These are phyloP conservation scores for Sylvilagus bachmani DNA, from an alignment of 2,113 vertebrate species.

Conservation along the genomic window DNA sequence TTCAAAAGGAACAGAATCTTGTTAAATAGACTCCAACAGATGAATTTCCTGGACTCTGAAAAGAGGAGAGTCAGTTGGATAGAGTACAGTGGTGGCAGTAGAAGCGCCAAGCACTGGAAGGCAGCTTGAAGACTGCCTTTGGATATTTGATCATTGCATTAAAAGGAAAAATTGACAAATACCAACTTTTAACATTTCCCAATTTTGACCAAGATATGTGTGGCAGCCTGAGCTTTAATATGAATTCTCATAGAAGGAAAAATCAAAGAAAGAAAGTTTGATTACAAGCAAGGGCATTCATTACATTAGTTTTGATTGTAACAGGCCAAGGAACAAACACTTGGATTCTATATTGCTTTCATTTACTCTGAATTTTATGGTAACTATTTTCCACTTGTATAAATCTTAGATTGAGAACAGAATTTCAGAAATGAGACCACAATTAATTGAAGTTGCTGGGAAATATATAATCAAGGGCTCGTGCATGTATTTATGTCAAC, in stretches of 20 bases:
- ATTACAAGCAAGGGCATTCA: constrained; percentile 25
- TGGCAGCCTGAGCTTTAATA: constrained; percentile 25
- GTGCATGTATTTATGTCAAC: constrained; percentile 75
- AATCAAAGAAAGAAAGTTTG: constrained; percentile 33
- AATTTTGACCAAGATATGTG: constrained; percentile 44
- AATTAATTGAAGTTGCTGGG: constrained; percentile 68
- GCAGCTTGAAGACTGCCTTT: constrained; percentile 5
- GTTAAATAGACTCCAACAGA: background rate
- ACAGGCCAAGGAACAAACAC: constrained; percentile 17
- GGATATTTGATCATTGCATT: background rate
- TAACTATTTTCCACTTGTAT: constrained; percentile 59
- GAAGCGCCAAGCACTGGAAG: background rate
- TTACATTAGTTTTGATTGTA: constrained; percentile 1
- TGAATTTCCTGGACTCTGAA: background rate
- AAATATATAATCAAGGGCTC: constrained; percentile 64
- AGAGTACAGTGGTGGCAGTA: fast-evolving
- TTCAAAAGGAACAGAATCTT: background rate
- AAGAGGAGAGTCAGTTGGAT: background rate
- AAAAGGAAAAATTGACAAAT: background rate
- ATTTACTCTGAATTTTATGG: constrained; percentile 66
- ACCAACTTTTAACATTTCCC: constrained; percentile 35
- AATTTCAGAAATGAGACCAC: constrained; percentile 68
- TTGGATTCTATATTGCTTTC: constrained; percentile 68
- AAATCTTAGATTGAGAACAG: constrained; percentile 54
- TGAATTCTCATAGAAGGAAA: constrained; percentile 33